A percentile compares a stretch with the other conserved stretches of the same genome.
Conservation (phyloP, 1,140 invertebrate genomes). For the Cyrtorhinus lividipennis region DNA sequence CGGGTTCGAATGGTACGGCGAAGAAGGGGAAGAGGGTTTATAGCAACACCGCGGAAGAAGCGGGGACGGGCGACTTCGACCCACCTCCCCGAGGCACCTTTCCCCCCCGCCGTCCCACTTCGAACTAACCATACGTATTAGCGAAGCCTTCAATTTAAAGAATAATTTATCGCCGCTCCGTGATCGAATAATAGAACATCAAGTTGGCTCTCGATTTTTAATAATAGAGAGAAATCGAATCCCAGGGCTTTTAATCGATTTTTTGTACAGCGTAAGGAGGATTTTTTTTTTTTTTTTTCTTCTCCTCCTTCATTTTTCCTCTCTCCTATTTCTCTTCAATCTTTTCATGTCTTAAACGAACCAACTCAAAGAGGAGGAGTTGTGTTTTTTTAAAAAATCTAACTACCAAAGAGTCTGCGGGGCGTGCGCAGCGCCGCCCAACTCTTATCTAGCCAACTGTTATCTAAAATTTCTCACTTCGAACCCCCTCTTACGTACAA, state of each 20-base stretch:
- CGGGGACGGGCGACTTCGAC: no score
- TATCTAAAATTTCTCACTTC: slow-evolving; percentile 6
- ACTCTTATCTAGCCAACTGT: slow-evolving; percentile 4
- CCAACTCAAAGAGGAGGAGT: not conserved
- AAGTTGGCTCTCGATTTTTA: slow-evolving; percentile 13
- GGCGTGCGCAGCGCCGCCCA: slow-evolving; percentile 2
- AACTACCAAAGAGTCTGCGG: not conserved
- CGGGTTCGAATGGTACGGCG: no score
- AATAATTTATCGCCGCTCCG: slow-evolving; percentile 11
- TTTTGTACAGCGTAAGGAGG: not conserved
- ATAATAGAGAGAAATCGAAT: slow-evolving; percentile 16
- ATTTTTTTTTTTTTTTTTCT: not conserved
- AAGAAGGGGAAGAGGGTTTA: no score
- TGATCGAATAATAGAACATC: slow-evolving; percentile 15
- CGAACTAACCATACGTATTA: slow-evolving; percentile 13
- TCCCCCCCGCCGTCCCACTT: not conserved
- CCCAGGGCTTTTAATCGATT: slow-evolving; percentile 12
- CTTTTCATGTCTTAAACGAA: not conserved
- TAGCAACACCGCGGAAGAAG: no score
- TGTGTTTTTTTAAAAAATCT: not conserved
- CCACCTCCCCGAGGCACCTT: not conserved
- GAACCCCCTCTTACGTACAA: not conserved
- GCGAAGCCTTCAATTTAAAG: slow-evolving; percentile 13
- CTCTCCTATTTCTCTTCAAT: not conserved
- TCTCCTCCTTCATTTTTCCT: not conserved